Base-by-base conservation (phyloP, 2,888 invertebrate species). In the Drosophila kokeensis region DNA sequence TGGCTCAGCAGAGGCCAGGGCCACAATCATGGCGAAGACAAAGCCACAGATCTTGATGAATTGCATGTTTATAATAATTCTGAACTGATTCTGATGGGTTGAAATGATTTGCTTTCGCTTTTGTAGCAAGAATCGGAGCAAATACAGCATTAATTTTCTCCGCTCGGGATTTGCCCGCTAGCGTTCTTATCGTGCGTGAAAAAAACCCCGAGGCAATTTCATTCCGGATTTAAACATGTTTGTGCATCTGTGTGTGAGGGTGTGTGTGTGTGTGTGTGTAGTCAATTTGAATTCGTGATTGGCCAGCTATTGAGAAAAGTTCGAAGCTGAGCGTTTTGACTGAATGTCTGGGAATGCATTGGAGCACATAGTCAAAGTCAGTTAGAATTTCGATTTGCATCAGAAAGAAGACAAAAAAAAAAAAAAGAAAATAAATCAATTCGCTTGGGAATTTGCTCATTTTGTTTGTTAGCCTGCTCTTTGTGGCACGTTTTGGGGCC, bases 11-110 rank as follows among this genome's bases (percentile, higher is more conserved):
- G 69, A 77, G 13, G 81, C 70, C 81, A 83, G 2, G 4, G 79
- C 83, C 65, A 83, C 59, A 77, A 83, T 66, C 78, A 81, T 7
- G 21, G 71, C 81, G n/a, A 77, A 45, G 10, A 69, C 79, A 55
- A 81, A 72, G 7, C 81, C 78, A 34, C 71, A 81, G 55, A 81
- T 81, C 48, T 38, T 66, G 29, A 74, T 50, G 48, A 84, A 15
- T 69, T 78, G 68, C 82, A 82, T 82, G 27, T 76, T 80, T 38
- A 11, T 55, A 49, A 27, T 54, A 32, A 10, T 24, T 49, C 18
- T 58, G 48, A 42, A 42, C 42, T 52, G 50, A 38, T 52, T 53
- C 29, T 57, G 48, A 45, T 27, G 7, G 7, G 10, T 15, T 58
- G 11, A 6, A 5, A 11, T 15, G 13, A 15, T 10, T 36, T 24